Percentiles rank a stretch among this genome's conserved stretches.
These are phyloP conservation scores for Lepisosteus oculatus DNA, from an alignment of 2,113 vertebrate genomes.

Conservation along the genomic window DNA sequence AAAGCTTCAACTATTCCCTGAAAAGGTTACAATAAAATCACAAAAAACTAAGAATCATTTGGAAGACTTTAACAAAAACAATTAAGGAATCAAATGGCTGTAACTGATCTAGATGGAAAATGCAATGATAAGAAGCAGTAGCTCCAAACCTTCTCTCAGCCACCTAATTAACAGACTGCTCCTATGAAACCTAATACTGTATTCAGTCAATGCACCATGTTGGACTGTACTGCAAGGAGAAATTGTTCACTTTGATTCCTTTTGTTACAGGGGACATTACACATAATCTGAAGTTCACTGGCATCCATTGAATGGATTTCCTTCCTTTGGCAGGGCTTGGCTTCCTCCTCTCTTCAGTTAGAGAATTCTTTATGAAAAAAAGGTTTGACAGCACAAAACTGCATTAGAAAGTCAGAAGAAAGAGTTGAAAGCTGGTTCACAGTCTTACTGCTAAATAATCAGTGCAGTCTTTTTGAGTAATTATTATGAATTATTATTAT, in stretches of 20 bases:
- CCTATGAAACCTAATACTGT: constrained; percentile 75
- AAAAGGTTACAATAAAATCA: constrained; percentile 77
- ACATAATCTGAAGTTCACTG: constrained; percentile 76
- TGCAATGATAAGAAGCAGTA: constrained; percentile 75
- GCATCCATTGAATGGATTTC: constrained; percentile 88
- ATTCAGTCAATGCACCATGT: constrained; percentile 64
- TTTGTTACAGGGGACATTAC: constrained; percentile 65
- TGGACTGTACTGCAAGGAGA: constrained; percentile 65
- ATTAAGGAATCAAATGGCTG: constrained; percentile 80
- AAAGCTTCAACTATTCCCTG: constrained; percentile 88
- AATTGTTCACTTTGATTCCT: constrained; percentile 70
- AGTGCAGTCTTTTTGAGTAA: constrained; percentile 68
- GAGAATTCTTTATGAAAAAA: constrained; percentile 63
- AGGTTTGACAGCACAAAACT: constrained; percentile 54
- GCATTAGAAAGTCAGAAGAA: constrained; percentile 58
- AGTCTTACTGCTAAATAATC: constrained; percentile 75
- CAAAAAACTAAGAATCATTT: constrained; percentile 78
- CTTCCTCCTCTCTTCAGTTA: constrained; percentile 81
- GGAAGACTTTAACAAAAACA: constrained; percentile 84
- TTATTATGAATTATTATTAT: no score
- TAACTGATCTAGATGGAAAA: constrained; percentile 79
- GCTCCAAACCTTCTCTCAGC: constrained; percentile 60
- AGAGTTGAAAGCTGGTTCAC: constrained; percentile 72
- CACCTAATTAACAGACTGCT: constrained; percentile 70
- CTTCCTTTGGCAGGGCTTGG: constrained; percentile 94